Evolutionary conservation across 1,140 invertebrate species (phyloP).

Genomic region (Drosophila punjabiensis): DNA sequence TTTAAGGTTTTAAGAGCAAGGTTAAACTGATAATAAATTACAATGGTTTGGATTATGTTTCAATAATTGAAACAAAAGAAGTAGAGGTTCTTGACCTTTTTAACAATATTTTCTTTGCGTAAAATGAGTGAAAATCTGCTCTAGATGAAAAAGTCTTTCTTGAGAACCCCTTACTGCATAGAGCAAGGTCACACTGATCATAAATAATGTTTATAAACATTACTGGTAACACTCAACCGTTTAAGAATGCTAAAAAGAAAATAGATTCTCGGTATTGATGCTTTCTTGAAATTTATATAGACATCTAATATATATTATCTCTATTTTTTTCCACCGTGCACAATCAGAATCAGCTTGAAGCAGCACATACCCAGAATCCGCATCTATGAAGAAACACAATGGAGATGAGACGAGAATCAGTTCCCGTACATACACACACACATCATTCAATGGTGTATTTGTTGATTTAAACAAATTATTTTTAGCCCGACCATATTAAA

Average conservation of each 20-base stretch:
- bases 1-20: not conserved
- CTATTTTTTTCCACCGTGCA: constrained; percentile 14
- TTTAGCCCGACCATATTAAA: constrained; percentile 76
- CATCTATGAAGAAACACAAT: constrained; percentile 19
- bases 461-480: constrained; percentile 75
- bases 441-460: constrained; percentile 52
- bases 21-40: no score
- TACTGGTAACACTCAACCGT: not conserved
- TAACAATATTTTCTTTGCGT: not conserved
- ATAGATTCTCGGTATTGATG: not conserved
- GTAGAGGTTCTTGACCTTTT: not conserved
- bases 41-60: no score
- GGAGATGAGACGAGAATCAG: constrained; percentile 38
- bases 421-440: constrained; percentile 30
- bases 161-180: not conserved
- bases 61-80: no score
- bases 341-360: constrained; percentile 23
- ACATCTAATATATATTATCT: not conserved
- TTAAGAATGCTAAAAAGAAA: not conserved
- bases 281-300: no score
- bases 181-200: not conserved
- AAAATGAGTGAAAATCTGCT: no score
- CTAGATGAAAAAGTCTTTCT: not conserved
- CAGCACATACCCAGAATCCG: constrained; percentile 23
- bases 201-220: not conserved